phyloP scores from a whole-genome alignment of 2,797 vertebrate species.

The Labeo calbasu region DNA sequence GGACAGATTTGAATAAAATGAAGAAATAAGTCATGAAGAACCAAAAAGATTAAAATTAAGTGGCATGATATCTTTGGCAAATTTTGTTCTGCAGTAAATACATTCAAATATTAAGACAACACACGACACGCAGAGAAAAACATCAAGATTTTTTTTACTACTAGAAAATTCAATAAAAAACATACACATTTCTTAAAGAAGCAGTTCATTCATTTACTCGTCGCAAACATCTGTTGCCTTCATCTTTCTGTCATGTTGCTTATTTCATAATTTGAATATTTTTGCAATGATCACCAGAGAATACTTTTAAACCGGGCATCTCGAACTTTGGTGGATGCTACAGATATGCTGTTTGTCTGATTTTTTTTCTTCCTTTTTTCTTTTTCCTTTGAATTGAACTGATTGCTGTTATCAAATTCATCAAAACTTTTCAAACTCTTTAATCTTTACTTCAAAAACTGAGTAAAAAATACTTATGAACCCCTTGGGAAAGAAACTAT shows the following conservation, averaged over 20 bases:
- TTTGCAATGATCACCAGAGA: conserved; percentile 81
- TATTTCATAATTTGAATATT: conserved; percentile 70
- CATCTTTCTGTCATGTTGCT: conserved; percentile 75
- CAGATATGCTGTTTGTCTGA: conserved; percentile 69
- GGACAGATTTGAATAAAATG: conserved; percentile 77
- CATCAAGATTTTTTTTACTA: conserved; percentile 93
- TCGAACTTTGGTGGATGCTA: conserved; percentile 91
- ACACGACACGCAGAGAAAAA: conserved; percentile 93
- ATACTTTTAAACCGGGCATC: conserved; percentile 86
- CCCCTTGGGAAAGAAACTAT: conserved; percentile 73
- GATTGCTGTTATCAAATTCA: conserved; percentile 45
- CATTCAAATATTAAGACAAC: conserved; percentile 99
- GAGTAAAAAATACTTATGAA: conserved; percentile 73
- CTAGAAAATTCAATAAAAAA: conserved; percentile 99
- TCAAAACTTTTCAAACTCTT: conserved; percentile 37
- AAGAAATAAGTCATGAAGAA: conserved; percentile 70
- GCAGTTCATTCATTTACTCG: conserved; percentile 81
- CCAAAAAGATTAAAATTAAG: conserved; percentile 70
- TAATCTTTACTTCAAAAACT: conserved; percentile 66
- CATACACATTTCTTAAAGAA: conserved; percentile 96
- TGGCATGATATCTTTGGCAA: conserved; percentile 99
- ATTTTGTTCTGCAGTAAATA: conserved; percentile 98
- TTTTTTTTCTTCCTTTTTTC: conserved; percentile 33
- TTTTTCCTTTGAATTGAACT: conserved; percentile 46
- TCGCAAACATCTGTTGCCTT: conserved; percentile 79